phyloP scores from a whole-genome alignment of 2,888 invertebrate genomes.

The Lasioglossum zephyrum region DNA sequence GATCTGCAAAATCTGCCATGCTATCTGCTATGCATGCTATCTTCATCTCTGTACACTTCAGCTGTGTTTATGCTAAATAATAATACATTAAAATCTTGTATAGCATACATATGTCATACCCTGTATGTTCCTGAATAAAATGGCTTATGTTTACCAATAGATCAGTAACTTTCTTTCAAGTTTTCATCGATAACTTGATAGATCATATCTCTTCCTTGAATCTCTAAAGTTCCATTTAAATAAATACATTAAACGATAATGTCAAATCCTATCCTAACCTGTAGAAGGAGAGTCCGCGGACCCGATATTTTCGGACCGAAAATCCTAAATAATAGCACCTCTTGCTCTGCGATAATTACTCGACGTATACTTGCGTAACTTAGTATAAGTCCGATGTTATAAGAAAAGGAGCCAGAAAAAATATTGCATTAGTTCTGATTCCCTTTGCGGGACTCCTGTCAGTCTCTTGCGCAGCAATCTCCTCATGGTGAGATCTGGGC shows the following conservation, averaged over 20 bases:
- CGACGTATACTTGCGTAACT: too few relatives aligned
- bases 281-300: too few relatives aligned
- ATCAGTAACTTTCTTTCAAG: constrained; percentile 88
- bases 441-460: too few relatives aligned
- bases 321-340: too few relatives aligned
- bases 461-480: too few relatives aligned
- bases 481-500: too few relatives aligned
- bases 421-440: too few relatives aligned
- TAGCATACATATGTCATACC: not conserved
- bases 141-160: constrained; percentile 84
- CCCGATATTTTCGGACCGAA: too few relatives aligned
- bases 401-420: too few relatives aligned
- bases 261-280: too few relatives aligned
- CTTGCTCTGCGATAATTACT: too few relatives aligned
- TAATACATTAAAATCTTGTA: not conserved
- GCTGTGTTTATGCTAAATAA: constrained; percentile 88
- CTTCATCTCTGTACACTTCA: constrained; percentile 91
- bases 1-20: constrained; percentile 82
- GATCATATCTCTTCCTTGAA: constrained; percentile 85
- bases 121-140: not conserved
- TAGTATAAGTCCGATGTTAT: too few relatives aligned
- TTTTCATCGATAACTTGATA: constrained; percentile 87
- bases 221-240: constrained; percentile 87
- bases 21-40: constrained; percentile 64
- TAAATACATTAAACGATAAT: constrained; percentile 83